Conservation (phyloP, 2,113 vertebrate species). For the Epinephelus lanceolatus region DNA sequence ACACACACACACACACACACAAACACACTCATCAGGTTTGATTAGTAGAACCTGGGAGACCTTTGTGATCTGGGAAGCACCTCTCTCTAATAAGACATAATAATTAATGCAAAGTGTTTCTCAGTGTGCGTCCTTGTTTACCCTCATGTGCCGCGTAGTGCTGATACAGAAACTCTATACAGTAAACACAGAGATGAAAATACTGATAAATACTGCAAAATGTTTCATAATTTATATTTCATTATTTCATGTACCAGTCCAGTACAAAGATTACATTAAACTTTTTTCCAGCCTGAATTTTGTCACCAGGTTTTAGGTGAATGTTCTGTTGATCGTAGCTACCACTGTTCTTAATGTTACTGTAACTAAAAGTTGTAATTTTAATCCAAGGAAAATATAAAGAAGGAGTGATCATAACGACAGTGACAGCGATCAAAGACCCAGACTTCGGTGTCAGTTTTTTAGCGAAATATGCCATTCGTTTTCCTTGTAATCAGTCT, state of each 20-base stretch:
- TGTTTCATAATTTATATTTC: neutral
- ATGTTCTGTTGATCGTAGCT: neutral
- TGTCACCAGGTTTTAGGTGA: neutral
- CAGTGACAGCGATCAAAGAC: no score
- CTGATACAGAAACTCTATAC: neutral
- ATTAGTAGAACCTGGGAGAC: conserved; percentile 24
- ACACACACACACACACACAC: no score
- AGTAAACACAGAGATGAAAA: neutral
- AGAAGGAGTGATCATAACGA: no score
- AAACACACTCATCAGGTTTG: neutral
- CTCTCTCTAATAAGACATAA: neutral
- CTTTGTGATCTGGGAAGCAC: conserved; percentile 1
- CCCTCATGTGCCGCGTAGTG: neutral
- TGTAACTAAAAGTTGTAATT: neutral
- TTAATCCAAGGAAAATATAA: no score
- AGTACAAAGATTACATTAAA: neutral
- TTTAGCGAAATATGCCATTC: no score
- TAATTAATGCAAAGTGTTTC: conserved; percentile 19
- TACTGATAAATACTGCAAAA: neutral
- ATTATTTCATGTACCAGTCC: neutral
- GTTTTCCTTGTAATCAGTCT: no score
- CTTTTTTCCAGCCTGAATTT: neutral
- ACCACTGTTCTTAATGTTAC: neutral
- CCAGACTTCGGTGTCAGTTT: no score
- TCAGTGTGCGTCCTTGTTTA: neutral